Evolutionary conservation across 1,140 invertebrate species (phyloP), one percentile per base, ranked within the genome.

Genomic region (Leptonema lineaticorne): DNA sequence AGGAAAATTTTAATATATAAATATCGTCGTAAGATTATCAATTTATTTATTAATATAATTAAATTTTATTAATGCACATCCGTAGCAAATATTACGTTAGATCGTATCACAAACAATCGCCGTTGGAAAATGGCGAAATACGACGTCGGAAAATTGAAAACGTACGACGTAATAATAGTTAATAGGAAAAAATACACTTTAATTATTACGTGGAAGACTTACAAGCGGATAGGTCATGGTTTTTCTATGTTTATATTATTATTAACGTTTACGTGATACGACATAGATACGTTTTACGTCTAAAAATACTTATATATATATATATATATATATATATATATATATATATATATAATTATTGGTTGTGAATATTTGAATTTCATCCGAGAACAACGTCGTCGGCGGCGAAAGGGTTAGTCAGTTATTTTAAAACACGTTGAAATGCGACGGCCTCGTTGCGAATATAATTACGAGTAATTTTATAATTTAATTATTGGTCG

Each of bases 171-270:
- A 41, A 41, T 16, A 41, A 41, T 14, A 9, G 37, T 11, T 41
- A 41, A 41, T 41, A 14, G 16, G 37, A 41, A 2, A 41, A 41
- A 14, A 41, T 16, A 14, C 37, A 9, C 20, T 53, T 53, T 53
- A 53, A 53, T 53, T 53, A 24, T 14, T 14, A 14, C 50, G 8
- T 8, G 16, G 46, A 53, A 53, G 50, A 24, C 50, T 26, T 53
- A 53, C 50, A 53, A 53, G 6, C 50, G 27, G 50, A 53, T 24
- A 53, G 50, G 50, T 53, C 50, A 53, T 53, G 50, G 50, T 53
- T 53, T 26, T 18, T 11, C 18, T 26, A n/a, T 18, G 24, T 20
- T 8, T 26, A n/a, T 33, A 33, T 33, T 33, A 33, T 11, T 33
- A 33, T 33, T 33, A 33, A 5, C 30, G 11, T 33, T 33, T 33